Evolutionary conservation across 2,113 vertebrate genomes (phyloP), one percentile per base, ranked within the genome.

Genomic region (Sturnus vulgaris): DNA sequence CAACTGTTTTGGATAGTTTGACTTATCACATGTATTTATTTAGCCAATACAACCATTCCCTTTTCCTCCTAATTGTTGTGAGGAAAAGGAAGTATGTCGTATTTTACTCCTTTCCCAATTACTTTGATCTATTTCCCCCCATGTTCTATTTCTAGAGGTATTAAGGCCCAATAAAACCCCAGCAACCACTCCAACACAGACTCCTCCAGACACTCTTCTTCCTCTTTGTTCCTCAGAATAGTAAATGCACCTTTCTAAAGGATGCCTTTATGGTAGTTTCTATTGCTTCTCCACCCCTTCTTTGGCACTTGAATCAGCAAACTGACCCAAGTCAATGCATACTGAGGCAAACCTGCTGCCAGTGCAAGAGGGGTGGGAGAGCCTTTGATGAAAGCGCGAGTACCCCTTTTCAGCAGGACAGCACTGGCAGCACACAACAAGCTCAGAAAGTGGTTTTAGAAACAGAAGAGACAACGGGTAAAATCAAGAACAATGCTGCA

Each of bases 81-180:
- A 16, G 12, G 6, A 37, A 6, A 88, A 82, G 10, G 7, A 68
- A 59, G 7, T 27, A 76, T 21, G 7, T 22, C 2, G 4, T 53
- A 50, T 90, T 92, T 80, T 65, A 31, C 9, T 64, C 7, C 21
- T 52, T 86, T 47, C 35, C 22, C 25, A 72, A 24, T 19, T 59
- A 31, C 15, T 65, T 11, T 10, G 4, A 9, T 49, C 11, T 15
- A 4, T 53, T 6, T 14, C 3, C 0, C 10, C 3, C 7, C 5
- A 10, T 4, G 1, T 30, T 42, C 27, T 57, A 18, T 47, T 93
- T 68, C 47, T 39, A 61, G 27, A 76, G 6, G 4, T 40, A 83
- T 49, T 49, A 73, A 92, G 76, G 81, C 5, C 7, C 20, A 53
- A 11, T 42, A 69, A 80, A 92, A 86, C 5, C 20, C 56, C 63